A percentile compares a stretch with the other conserved stretches of the same genome.
These are phyloP conservation scores for Amphiura filiformis DNA, from an alignment of 35 echinoderm and acorn worm genomes.

Conservation along the genomic window DNA sequence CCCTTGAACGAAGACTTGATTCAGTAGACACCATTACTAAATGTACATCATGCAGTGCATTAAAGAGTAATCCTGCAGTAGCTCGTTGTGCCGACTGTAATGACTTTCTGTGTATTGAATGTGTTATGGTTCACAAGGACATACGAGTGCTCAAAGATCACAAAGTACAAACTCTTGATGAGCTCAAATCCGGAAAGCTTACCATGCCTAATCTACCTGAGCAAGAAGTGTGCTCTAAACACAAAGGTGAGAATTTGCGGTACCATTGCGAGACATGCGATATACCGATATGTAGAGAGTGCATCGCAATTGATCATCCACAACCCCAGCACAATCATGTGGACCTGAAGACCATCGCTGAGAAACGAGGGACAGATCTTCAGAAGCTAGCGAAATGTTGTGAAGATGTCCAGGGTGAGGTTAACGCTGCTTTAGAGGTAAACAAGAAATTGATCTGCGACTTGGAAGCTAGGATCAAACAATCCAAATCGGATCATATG, in stretches of 20 bases:
- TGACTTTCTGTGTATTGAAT: slow-evolving; percentile 9
- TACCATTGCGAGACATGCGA: slow-evolving; percentile 30
- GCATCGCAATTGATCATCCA: not conserved
- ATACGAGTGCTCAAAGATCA: slow-evolving; percentile 18
- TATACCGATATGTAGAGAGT: not conserved
- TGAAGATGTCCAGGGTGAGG: not conserved
- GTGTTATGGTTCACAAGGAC: slow-evolving; percentile 8
- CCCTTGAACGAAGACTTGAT: not conserved
- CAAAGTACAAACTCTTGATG: not conserved
- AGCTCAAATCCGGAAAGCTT: slow-evolving; percentile 10
- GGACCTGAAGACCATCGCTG: not conserved
- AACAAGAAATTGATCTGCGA: not conserved
- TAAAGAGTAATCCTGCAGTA: not conserved
- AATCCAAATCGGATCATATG: no score
- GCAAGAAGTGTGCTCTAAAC: not conserved
- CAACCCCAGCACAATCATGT: slow-evolving; percentile 12
- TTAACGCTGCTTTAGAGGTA: not conserved
- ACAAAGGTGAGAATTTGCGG: slow-evolving; percentile 5
- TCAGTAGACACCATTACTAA: not conserved
- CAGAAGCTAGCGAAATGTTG: not conserved
- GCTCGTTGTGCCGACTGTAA: slow-evolving; percentile 24
- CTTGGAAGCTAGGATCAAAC: not conserved
- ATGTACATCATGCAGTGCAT: not conserved
- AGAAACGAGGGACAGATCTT: not conserved
- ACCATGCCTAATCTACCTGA: not conserved